Evolutionary conservation across 2,888 invertebrate genomes (phyloP).

Genomic region (Pantelozetes paolii): DNA sequence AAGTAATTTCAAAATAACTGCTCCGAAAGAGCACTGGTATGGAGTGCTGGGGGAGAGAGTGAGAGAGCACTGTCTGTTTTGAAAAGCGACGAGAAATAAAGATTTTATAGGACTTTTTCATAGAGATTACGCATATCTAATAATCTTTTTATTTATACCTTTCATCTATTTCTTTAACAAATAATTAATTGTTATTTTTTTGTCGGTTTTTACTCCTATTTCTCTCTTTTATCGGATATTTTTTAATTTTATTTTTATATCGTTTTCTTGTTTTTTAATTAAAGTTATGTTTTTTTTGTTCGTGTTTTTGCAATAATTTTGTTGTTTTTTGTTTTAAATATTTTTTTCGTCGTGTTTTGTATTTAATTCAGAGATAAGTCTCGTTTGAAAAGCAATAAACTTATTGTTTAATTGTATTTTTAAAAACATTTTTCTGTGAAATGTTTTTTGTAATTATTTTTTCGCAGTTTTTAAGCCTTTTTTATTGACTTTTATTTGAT

Average conservation of each 20-base stretch:
- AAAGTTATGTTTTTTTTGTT: background rate
- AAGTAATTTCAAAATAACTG: conserved; percentile 29
- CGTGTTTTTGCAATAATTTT: background rate
- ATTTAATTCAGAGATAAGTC: background rate
- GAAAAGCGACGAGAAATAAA: too few species aligned
- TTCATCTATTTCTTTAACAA: background rate
- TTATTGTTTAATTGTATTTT: background rate
- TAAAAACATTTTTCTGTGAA: background rate
- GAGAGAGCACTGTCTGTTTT: background rate
- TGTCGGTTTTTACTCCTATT: background rate
- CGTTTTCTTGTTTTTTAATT: background rate
- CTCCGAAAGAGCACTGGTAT: background rate
- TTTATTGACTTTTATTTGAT: background rate
- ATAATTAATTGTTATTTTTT: background rate
- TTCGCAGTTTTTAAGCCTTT: background rate
- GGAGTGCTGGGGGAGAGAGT: background rate
- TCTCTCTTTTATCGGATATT: background rate
- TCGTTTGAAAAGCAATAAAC: conserved; percentile 2
- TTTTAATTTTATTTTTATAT: background rate
- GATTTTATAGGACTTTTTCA: too few species aligned
- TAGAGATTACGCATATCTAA: background rate
- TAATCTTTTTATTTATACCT: background rate
- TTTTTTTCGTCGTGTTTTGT: background rate
- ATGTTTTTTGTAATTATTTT: background rate
- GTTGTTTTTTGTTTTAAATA: background rate